These are phyloP conservation scores for Pterocles burchelli DNA, from an alignment of 2,113 vertebrate genomes.

Conservation along the genomic window DNA sequence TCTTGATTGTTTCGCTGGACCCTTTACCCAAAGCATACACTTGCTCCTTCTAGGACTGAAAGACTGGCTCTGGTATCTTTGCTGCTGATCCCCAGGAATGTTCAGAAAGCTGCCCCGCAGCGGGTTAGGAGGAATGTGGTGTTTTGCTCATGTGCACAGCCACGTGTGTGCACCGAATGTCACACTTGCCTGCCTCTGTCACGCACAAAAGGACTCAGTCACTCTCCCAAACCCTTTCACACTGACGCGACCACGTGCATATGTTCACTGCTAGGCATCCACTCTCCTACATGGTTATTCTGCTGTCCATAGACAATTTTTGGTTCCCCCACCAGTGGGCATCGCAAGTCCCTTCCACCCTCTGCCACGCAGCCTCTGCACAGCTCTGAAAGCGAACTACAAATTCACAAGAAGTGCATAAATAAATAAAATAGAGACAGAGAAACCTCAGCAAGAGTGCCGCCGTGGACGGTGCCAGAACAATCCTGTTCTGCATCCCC, in stretches of 20 bases:
- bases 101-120: neutral
- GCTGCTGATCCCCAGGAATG: neutral
- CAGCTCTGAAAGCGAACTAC: neutral
- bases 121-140: neutral
- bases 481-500: neutral
- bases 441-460: neutral
- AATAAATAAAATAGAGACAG: neutral
- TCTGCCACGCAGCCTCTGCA: neutral
- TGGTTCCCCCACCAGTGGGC: neutral
- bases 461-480: neutral
- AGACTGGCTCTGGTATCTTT: neutral
- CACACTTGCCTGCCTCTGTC: neutral
- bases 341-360: neutral
- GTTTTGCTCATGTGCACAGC: neutral
- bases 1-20: neutral
- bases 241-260: neutral
- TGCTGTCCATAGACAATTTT: neutral
- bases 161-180: accelerated
- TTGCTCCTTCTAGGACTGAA: neutral
- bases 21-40: neutral
- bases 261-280: neutral
- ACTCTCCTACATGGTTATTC: accelerated
- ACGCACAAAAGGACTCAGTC: neutral
- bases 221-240: neutral
- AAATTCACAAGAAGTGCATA: neutral